Conservation (phyloP, 1,140 invertebrate genomes). For the Ridgeia piscesae region DNA sequence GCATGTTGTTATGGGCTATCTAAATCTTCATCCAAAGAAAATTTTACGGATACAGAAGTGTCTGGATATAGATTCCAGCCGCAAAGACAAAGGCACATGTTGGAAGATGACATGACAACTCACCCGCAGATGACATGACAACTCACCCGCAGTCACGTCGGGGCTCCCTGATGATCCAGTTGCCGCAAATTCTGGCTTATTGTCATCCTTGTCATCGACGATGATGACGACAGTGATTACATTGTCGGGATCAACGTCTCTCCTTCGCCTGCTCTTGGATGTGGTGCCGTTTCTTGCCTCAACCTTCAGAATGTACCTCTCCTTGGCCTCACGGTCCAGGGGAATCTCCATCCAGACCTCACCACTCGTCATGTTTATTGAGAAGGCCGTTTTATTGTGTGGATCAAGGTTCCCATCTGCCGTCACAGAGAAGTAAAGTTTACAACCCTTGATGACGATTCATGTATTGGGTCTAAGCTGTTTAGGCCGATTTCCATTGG, state of each 20-base stretch:
- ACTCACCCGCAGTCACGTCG: background rate
- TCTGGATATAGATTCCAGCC: too few relatives aligned
- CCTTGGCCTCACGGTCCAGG: constrained; percentile 10
- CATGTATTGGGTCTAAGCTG: background rate
- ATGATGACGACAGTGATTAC: background rate
- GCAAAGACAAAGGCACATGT: too few relatives aligned
- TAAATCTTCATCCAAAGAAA: too few relatives aligned
- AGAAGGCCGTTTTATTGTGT: constrained; percentile 79
- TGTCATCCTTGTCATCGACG: background rate
- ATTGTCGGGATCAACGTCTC: background rate
- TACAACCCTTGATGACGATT: background rate
- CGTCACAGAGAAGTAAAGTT: background rate
- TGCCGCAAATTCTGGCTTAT: background rate
- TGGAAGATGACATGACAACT: background rate
- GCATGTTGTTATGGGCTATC: too few relatives aligned
- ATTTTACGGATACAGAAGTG: too few relatives aligned
- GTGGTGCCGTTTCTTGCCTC: background rate
- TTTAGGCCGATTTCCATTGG: too few relatives aligned
- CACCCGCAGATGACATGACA: background rate
- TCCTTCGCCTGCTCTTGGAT: background rate
- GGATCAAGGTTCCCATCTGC: background rate
- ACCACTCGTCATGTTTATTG: constrained; percentile 77
- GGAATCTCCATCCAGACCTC: constrained; percentile 75
- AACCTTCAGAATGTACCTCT: background rate
- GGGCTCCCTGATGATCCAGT: background rate